Percentiles rank a stretch among this genome's conserved stretches.
phyloP scores from a whole-genome alignment of 2,113 vertebrate genomes.

The Colinus virginianus region DNA sequence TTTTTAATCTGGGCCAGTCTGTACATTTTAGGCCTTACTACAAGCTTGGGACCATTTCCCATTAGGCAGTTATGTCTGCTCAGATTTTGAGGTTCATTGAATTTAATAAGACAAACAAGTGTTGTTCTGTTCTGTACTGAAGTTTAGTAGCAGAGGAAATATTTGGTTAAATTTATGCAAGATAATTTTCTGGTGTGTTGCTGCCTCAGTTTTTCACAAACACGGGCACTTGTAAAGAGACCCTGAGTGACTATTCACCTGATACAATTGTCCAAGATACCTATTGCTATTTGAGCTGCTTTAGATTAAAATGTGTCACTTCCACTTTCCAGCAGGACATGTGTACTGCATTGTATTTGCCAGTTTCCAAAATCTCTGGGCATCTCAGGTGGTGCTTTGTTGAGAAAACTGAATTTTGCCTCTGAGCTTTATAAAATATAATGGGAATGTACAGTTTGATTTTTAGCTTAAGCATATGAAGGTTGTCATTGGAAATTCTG shows the following conservation, averaged over 20 bases:
- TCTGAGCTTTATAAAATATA: not conserved
- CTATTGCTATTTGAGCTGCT: not conserved
- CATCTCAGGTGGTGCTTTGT: not conserved
- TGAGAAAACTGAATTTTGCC: not conserved
- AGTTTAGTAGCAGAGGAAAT: not conserved
- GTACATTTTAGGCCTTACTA: not conserved
- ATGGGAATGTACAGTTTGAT: not conserved
- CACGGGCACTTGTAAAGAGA: not conserved
- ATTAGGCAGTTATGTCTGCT: not conserved
- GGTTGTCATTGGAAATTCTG: not conserved
- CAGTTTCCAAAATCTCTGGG: not conserved
- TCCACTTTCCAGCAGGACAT: not conserved
- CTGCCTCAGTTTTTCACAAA: not conserved
- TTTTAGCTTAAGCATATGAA: not conserved
- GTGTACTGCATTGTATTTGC: not conserved
- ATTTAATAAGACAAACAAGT: not conserved
- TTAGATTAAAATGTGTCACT: accelerated
- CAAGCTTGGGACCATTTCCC: not conserved
- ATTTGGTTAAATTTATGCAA: not conserved
- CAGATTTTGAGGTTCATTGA: not conserved
- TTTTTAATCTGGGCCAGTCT: not conserved
- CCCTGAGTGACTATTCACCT: not conserved
- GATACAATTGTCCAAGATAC: not conserved
- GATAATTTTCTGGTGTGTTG: not conserved
- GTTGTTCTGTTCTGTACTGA: not conserved